Evolutionary conservation across 2,113 vertebrate genomes (phyloP).

Genomic region (Microtus oregoni): DNA sequence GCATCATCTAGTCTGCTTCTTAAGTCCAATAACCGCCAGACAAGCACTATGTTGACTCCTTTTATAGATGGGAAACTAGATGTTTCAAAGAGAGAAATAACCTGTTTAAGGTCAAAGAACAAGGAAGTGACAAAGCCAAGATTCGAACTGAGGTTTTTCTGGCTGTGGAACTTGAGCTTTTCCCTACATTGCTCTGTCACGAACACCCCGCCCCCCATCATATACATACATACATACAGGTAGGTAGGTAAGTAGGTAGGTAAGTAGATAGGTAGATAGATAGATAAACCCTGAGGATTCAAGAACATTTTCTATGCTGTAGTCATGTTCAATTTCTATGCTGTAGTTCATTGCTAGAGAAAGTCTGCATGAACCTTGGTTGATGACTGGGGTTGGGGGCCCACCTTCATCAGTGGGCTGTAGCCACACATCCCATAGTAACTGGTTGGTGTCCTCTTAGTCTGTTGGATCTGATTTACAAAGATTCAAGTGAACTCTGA

Average conservation of each 20-base stretch:
- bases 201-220: not conserved
- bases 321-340: not conserved
- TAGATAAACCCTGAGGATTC: not conserved
- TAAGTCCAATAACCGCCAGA: not conserved
- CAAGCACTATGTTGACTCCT: not conserved
- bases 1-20: not conserved
- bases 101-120: not conserved
- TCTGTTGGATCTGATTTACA: not conserved
- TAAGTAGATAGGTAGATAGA: not conserved
- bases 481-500: not conserved
- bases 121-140: not conserved
- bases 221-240: not conserved
- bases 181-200: not conserved
- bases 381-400: not conserved
- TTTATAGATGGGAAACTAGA: not conserved
- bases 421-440: not conserved
- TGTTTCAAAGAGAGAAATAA: slow-evolving; percentile 20
- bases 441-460: not conserved
- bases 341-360: not conserved
- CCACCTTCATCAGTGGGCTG: not conserved
- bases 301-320: not conserved
- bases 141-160: slow-evolving; percentile 27
- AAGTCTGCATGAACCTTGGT: not conserved
- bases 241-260: too few relatives aligned
- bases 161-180: not conserved